Evolutionary conservation across 2,113 vertebrate species (phyloP), one percentile per base, ranked within the genome.

Genomic region (Apaloderma vittatum): DNA sequence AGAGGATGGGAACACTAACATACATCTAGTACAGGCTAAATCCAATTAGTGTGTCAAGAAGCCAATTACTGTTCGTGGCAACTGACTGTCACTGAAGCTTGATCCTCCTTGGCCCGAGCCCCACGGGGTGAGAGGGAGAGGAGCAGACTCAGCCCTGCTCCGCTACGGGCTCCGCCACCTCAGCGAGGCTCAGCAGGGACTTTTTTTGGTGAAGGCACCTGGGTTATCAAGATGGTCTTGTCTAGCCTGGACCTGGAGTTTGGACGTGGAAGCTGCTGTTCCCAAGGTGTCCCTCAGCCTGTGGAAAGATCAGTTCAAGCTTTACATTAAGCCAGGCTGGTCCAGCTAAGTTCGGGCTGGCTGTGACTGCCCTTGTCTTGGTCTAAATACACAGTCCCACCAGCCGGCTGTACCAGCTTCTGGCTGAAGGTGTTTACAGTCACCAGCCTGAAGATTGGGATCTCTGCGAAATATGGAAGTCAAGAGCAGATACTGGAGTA

Each of bases 11-110:
- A 49, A 58, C 22, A 59, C 90, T 65, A 80, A 46, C 37, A 29
- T 18, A 45, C 37, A 8, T 59, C 12, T 7, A 34, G 59, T 9
- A 26, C 84, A 82, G 95, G 15, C 74, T 54, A 58, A 93, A 88
- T 95, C 94, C 93, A 65, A 75, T 97, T 94, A 94, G 63, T 6
- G 23, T 29, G 54, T 92, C 93, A 86, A 7, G 51, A 34, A 48
- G 92, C 78, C 66, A 80, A 66, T 97, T 96, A 91, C 87, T 95
- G 87, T 57, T 59, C 20, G 8, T 48, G 62, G 48, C 45, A 75
- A 87, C 67, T 92, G 83, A n/a, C 88, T 79, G 79, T 57, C 92
- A 82, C 67, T 89, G 93, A 83, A 55, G 58, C 65, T 75, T 95
- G 72, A 75, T 82, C 75, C 54, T 95, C 88, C 61, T 75, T 40